Base-by-base conservation (phyloP, 2,797 vertebrate genomes). In the Luscinia megarhynchos region DNA sequence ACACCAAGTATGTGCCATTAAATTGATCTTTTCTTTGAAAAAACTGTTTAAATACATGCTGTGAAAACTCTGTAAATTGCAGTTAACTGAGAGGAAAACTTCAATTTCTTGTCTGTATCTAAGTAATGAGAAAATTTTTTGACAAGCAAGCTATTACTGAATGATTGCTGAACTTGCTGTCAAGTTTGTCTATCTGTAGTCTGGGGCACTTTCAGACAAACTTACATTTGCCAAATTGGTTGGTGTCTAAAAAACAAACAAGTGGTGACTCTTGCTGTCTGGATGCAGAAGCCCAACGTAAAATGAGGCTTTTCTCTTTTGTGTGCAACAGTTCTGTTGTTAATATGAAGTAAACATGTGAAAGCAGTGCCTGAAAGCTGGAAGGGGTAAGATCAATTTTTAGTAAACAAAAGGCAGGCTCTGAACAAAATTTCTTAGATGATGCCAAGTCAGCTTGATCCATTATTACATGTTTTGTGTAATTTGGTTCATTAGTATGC, bases 1-100 rank as follows among this genome's bases (percentile, higher is more conserved):
- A 98, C 98, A 88, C 98, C 99, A 92, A 98, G 99, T 99, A 98
- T 97, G 98, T 97, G 59, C 67, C 45, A 20, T 27, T 64, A 61
- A 82, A 10, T 68, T 38, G 72, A 84, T 48, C 9, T 4, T 41
- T 63, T 34, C 4, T 53, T 73, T 67, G 6, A 61, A 54, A 70
- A 63, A 20, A 5, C 16, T 51, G 6, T 51, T 83, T 81, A 51
- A 88, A 84, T 32, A 21, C 4, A 18, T 40, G 10, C 27, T 61
- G 11, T 72, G 36, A 51, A 67, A 78, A 78, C 66, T 58, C 22
- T 40, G 0, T 32, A 9, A 12, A 3, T 87, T 83, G 32, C 15
- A 36, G 29, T 68, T 75, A 69, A 62, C 50, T 62, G 81, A 24
- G 19, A 75, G n/a, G 24, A 68, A 84, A 76, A 40, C 5, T 45